phyloP scores from a whole-genome alignment of 2,888 invertebrate genomes.

The Lepas anatifera region DNA sequence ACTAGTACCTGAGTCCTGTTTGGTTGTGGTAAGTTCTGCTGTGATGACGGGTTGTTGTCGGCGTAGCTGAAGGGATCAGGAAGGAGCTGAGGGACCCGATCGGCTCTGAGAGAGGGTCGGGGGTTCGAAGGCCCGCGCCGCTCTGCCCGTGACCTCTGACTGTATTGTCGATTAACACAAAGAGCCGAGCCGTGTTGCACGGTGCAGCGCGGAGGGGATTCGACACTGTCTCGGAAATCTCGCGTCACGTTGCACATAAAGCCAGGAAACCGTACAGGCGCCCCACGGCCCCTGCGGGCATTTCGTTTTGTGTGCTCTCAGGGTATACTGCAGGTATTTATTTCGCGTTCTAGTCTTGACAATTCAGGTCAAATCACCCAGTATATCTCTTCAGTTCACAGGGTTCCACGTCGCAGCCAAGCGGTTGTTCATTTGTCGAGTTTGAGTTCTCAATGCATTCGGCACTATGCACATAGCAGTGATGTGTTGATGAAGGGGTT shows the following conservation, averaged over 20 bases:
- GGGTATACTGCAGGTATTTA: slow-evolving; percentile 6
- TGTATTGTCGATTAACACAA: background rate
- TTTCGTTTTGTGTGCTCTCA: slow-evolving; percentile 7
- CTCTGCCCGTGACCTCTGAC: background rate
- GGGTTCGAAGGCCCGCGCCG: background rate
- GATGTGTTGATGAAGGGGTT: background rate
- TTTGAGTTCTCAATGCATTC: background rate
- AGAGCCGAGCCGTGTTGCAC: background rate
- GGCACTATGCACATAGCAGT: background rate
- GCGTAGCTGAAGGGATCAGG: background rate
- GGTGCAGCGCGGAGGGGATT: background rate
- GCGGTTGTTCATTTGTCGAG: too few species aligned
- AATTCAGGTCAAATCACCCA: slow-evolving; percentile 4
- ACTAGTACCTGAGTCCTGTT: slow-evolving; percentile 5
- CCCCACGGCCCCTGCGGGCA: background rate
- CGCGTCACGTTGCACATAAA: background rate
- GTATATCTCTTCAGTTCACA: slow-evolving; percentile 2
- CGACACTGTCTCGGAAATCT: background rate
- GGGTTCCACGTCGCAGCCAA: background rate
- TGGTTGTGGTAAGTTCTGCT: background rate
- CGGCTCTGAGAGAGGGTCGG: background rate
- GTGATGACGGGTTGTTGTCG: background rate
- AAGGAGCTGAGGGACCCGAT: background rate
- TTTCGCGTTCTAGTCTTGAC: slow-evolving; percentile 11
- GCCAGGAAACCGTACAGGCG: too few species aligned